Evolutionary conservation across 2,113 vertebrate genomes (phyloP), one percentile per base, ranked within the genome.

Genomic region (Caloenas nicobarica): DNA sequence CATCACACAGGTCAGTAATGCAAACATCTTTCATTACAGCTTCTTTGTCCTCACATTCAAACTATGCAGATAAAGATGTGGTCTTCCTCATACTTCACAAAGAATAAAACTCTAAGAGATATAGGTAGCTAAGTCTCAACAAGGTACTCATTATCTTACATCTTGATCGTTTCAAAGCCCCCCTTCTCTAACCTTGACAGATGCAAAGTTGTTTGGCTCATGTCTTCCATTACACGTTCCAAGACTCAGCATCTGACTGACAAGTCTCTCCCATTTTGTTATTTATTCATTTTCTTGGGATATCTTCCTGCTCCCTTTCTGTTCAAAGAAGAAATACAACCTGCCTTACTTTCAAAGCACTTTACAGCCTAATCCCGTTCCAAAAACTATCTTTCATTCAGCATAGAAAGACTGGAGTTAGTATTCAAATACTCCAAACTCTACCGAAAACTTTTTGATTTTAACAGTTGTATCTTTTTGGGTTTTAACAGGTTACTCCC

Each of bases 131-230:
- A 51, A 51, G 25, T 25, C 50, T 81, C 60, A 70, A n/a, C 11
- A 53, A 85, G 28, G 48, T 68, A 74, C n/a, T 62, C 44, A 16
- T 54, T 42, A 86, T 48, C 34, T 61, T 58, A 77, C 33, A 61
- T 36, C 31, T 7, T 60, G 23, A 83, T 53, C 16, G 29, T 21
- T 77, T 50, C 33, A 77, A 48, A 0, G n/a, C 0, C 29, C 15
- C 2, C 4, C 33, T 58, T 34, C 50, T 73, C 34, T 36, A 81
- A 1, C 16, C 15, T 5, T 61, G 64, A 46, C 9, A 83, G 82
- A 83, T 12, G 5, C 29, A 68, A 72, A 72, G 15, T 15, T 4
- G 5, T 72, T 80, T 62, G 71, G 61, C 31, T 82, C 24, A 25
- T 21, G 57, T 36, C 16, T 48, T 88, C 86, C 31, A 64, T 64